These are phyloP conservation scores for Notospermus geniculatus DNA, from an alignment of 1,140 invertebrate genomes.

Conservation along the genomic window DNA sequence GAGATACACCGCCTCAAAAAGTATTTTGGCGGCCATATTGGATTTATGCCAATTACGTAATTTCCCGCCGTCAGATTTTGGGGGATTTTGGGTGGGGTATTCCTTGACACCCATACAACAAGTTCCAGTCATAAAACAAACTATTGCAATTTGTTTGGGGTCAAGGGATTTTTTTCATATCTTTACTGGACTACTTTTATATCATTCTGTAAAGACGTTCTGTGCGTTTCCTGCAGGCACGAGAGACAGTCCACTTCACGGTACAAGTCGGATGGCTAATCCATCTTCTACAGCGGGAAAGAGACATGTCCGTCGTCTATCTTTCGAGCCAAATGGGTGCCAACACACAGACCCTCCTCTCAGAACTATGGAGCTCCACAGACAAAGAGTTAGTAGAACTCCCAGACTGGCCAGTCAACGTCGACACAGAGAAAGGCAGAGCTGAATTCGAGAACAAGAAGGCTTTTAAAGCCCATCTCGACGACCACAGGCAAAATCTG, in stretches of 20 bases:
- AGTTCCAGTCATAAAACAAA: too few relatives aligned
- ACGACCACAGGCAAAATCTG: constrained; percentile 24
- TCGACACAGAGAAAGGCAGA: background rate
- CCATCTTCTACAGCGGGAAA: background rate
- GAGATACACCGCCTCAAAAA: too few relatives aligned
- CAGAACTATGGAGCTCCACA: background rate
- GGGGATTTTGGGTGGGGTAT: too few relatives aligned
- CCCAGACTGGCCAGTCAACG: background rate
- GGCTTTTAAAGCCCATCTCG: constrained; percentile 26
- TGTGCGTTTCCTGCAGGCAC: background rate
- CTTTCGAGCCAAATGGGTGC: background rate
- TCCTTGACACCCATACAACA: too few relatives aligned
- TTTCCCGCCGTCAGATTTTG: too few relatives aligned
- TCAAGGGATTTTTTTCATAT: too few relatives aligned
- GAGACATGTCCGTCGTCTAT: constrained; percentile 3
- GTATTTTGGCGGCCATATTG: too few relatives aligned
- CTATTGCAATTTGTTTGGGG: too few relatives aligned
- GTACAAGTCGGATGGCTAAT: background rate
- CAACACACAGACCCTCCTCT: background rate
- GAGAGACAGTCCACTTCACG: background rate
- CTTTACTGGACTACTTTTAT: too few relatives aligned
- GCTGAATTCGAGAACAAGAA: constrained; percentile 28
- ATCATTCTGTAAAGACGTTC: too few relatives aligned
- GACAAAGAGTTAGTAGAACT: background rate
- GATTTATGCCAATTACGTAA: too few relatives aligned